phyloP scores from a whole-genome alignment of 2,797 vertebrate genomes.

The Tamandua tetradactyla region DNA sequence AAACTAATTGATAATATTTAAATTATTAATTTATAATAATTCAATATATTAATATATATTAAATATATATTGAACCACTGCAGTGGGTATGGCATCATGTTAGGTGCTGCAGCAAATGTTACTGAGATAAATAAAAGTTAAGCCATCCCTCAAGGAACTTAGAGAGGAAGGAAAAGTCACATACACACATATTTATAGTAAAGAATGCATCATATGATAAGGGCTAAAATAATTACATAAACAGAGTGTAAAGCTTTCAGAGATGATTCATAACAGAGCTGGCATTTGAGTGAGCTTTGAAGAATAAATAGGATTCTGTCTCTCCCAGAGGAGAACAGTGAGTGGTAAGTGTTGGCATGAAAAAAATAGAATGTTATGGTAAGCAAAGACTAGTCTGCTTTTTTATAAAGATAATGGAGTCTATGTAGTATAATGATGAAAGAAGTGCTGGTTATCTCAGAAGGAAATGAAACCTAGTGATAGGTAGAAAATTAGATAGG shows the following conservation, averaged over 20 bases:
- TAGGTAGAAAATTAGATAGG: neutral
- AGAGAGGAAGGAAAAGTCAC: neutral
- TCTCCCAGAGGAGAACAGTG: neutral
- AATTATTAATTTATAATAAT: too few relatives aligned
- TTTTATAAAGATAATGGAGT: neutral
- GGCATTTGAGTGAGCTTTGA: slow-evolving; percentile 17
- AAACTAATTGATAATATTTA: too few relatives aligned
- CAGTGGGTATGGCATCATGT: neutral
- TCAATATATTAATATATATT: too few relatives aligned
- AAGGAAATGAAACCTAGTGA: neutral
- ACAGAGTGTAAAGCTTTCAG: neutral
- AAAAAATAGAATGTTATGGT: neutral
- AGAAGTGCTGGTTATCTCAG: neutral
- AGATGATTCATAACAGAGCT: too few relatives aligned
- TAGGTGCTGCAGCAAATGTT: neutral
- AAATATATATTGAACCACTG: neutral
- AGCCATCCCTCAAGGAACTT: neutral
- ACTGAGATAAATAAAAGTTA: neutral
- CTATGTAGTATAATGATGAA: neutral
- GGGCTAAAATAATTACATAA: neutral
- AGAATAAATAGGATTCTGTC: neutral
- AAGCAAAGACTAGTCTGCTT: neutral
- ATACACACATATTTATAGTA: neutral
- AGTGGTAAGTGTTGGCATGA: neutral
- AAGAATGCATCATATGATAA: neutral